Percentiles rank a stretch among this genome's conserved stretches.
Conservation (phyloP, 2,888 invertebrate genomes). For the Nephrotoma appendiculata region DNA sequence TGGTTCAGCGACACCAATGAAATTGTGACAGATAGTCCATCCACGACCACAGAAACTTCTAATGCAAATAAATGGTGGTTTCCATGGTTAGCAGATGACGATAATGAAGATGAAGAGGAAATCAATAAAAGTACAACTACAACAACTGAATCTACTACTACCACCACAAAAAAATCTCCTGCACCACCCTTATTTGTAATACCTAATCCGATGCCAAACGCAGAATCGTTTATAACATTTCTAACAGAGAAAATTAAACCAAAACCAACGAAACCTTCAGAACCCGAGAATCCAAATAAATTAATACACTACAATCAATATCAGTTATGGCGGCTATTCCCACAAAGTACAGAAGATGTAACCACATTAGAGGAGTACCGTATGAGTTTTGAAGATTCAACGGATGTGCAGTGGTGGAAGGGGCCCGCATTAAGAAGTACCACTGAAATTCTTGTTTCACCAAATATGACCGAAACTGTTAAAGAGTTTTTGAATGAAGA, state of each 20-base stretch:
- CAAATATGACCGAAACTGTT: slow-evolving; percentile 43
- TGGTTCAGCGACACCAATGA: neutral
- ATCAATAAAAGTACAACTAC: slow-evolving; percentile 21
- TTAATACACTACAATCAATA: slow-evolving; percentile 31
- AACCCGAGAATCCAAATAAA: neutral
- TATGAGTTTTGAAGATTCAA: slow-evolving; percentile 33
- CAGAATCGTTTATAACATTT: neutral
- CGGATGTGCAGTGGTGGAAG: slow-evolving; percentile 41
- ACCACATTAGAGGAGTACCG: slow-evolving; percentile 32
- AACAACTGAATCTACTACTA: slow-evolving; percentile 20
- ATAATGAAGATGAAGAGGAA: neutral
- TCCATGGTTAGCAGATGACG: slow-evolving; percentile 12
- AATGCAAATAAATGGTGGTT: neutral
- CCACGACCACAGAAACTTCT: neutral
- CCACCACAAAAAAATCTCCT: slow-evolving; percentile 16
- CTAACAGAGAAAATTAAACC: neutral
- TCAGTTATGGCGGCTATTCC: slow-evolving; percentile 36
- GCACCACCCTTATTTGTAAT: neutral
- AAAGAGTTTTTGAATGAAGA: slow-evolving; percentile 44
- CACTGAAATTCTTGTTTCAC: slow-evolving; percentile 59
- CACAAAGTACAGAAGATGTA: slow-evolving; percentile 32
- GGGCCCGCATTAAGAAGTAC: slow-evolving; percentile 36
- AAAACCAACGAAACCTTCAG: neutral
- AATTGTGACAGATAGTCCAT: neutral
- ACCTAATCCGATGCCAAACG: neutral